Evolutionary conservation across 2,113 vertebrate genomes (phyloP).

Genomic region (Caretta caretta): DNA sequence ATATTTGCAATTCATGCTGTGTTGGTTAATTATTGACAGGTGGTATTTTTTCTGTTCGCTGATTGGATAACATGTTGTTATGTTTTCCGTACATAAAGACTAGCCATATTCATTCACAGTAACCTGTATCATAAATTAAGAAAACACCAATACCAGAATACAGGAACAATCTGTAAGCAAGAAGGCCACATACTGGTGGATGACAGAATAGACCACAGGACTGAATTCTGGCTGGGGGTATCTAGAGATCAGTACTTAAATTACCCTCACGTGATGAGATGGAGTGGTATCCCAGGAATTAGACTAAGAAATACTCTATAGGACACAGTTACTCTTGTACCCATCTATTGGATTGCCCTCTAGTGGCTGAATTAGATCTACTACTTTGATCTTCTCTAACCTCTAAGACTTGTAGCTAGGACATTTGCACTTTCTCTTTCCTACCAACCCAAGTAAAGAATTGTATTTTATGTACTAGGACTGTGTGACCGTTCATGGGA

Average conservation of each 20-base stretch:
- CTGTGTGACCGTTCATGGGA: background rate
- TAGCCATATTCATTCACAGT: background rate
- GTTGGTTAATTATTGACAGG: background rate
- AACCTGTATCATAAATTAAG: background rate
- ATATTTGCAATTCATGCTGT: background rate
- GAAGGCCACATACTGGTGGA: background rate
- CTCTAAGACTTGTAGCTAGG: background rate
- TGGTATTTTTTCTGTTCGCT: background rate
- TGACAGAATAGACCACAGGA: background rate
- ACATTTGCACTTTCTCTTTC: background rate
- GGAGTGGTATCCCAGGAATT: accelerated
- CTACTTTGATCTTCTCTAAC: background rate
- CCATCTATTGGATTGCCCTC: accelerated
- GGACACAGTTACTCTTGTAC: background rate
- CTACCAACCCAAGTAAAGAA: background rate
- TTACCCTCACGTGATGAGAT: accelerated
- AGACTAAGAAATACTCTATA: background rate
- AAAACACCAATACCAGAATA: background rate
- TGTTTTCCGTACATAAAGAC: background rate
- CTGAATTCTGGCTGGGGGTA: background rate
- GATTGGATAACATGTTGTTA: background rate
- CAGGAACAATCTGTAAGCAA: background rate
- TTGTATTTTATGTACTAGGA: background rate
- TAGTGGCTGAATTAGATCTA: background rate
- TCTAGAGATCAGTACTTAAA: background rate